Base-by-base conservation (phyloP, 1,140 invertebrate species). In the Temnothorax longispinosus region DNA sequence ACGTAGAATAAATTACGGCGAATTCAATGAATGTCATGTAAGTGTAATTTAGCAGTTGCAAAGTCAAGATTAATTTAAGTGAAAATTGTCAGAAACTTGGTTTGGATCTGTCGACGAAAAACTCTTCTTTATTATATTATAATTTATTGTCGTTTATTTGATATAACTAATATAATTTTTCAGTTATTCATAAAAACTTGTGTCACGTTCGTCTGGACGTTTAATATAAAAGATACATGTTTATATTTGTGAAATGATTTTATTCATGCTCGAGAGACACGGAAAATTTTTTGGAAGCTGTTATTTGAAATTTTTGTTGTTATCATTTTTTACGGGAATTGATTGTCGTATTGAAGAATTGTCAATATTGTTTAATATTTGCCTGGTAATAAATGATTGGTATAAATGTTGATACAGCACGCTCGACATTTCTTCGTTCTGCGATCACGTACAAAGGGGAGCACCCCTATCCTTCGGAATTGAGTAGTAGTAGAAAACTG, bases 401-500 rank as follows among this genome's bases (percentile, higher is more conserved):
- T 11, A 10, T 38, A 54, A 69, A 44, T 32, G 21, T 69, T 27
- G 44, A 54, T 21, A n/a, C 32, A 21, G 3, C 35, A 32, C 10
- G 62, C 35, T 56, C 21, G 8, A 1, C 6, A 41, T 56, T 71
- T 81, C 21, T 81, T 32, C 13, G 18, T 21, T 82, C 6, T 32
- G 56, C 52, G 54, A 47, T 52, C 41, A 41, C n/a, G 15, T 47
- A 44, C 67, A 10, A 27, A 13, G 47, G 32, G 18, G 18, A 41
- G 32, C 67, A 21, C 13, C 18, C 32, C n/a, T n/a, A 60, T 15
- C 54, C 80, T 56, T 69, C 64, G 35, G 13, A 71, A 60, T 74
- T 56, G 54, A 58, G 41, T 75, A 38, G 41, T 75, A 38, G 80
- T 60, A 84, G 54, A 84, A 82, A 84, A 84, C 80, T 47, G 76